Evolutionary conservation across 2,888 invertebrate species (phyloP), one percentile per base, ranked within the genome.

Genomic region (Allophyes oxyacanthae): DNA sequence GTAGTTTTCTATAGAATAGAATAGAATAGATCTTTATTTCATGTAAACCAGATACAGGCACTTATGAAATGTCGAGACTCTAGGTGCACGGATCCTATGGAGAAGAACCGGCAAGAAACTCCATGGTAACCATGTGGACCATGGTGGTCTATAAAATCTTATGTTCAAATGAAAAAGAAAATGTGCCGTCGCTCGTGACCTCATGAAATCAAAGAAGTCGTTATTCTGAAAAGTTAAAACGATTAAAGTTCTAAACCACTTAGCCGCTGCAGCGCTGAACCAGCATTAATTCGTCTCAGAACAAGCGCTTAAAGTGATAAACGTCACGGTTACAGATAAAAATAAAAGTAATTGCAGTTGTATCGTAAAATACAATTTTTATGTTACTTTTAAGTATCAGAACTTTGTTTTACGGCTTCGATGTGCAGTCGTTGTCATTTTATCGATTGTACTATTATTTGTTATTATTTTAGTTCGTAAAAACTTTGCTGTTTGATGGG

Each of bases 301-400:
- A 70, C 71, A 70, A 64, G 67, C 65, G 65, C 67, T 67, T 60
- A 51, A 54, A 70, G 60, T 64, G 69, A 72, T 70, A 68, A 72
- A 70, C 72, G 72, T 68, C 66, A 54, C 68, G 50, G 59, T 51
- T 60, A 50, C 65, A 60, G 64, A 68, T 62, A 65, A 65, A n/a
- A 75, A 69, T 78, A 77, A 78, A 78, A 75, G 63, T 70, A 71
- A 62, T 61, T 71, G 64, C 74, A 67, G 55, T 65, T 76, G 66
- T 64, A 75, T 71, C 78, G 61, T 78, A 78, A 79, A 75, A 51
- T 54, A 69, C 52, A 54, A 64, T 64, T 77, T 77, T 74, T 65
- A 78, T 75, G 67, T 63, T 59, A 66, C 57, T 68, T 70, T 68
- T 66, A 70, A 66, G 62, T 48, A 63, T 69, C 59, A 57, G 45